phyloP scores from a whole-genome alignment of 1,140 invertebrate genomes.

The Saccostrea glomerata region DNA sequence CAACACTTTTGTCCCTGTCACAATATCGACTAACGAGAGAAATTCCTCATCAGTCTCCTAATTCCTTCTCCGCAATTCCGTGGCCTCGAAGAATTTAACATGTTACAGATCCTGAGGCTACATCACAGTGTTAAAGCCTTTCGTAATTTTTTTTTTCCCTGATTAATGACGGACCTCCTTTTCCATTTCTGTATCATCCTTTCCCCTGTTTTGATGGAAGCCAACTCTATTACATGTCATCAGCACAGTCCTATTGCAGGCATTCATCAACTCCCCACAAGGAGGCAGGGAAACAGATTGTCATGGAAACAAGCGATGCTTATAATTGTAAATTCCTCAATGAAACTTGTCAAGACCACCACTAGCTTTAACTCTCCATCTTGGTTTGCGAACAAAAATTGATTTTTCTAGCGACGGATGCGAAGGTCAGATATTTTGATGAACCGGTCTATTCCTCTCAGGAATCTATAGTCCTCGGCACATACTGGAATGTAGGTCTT shows the following conservation, averaged over 20 bases:
- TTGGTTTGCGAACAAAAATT: constrained; percentile 14
- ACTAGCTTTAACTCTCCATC: background rate
- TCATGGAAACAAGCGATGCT: constrained; percentile 19
- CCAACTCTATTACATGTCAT: background rate
- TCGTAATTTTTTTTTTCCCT: background rate
- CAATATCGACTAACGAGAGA: background rate
- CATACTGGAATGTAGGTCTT: background rate
- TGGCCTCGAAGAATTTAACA: background rate
- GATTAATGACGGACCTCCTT: background rate
- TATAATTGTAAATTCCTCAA: constrained; percentile 15
- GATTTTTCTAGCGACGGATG: background rate
- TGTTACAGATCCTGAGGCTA: background rate
- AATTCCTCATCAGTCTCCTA: background rate
- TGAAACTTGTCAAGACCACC: constrained; percentile 7
- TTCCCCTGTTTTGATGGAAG: background rate
- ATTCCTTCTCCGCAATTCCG: background rate
- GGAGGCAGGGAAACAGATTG: background rate
- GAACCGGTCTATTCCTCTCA: background rate
- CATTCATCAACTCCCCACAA: constrained; percentile 6
- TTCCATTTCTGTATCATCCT: background rate
- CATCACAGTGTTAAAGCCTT: background rate
- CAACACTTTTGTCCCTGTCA: background rate
- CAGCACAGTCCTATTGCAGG: background rate
- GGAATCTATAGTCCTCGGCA: background rate
- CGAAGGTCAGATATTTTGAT: background rate